Percentiles rank a stretch among this genome's conserved stretches.
phyloP scores from a whole-genome alignment of 1,140 invertebrate species.

The Zophobas morio region DNA sequence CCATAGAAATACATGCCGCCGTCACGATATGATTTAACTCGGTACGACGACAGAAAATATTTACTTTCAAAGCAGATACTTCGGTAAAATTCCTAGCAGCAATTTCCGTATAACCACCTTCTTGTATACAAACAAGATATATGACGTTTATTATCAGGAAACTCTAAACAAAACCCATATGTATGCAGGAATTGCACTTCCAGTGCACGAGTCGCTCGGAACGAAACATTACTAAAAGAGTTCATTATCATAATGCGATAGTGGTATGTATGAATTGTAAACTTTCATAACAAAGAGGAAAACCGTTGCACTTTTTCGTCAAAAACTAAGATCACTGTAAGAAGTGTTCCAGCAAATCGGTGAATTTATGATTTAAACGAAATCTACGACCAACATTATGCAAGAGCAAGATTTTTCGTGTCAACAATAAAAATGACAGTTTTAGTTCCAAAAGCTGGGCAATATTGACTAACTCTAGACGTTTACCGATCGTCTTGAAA shows the following conservation, averaged over 20 bases:
- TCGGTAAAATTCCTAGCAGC: conserved; percentile 32
- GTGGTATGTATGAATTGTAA: no score
- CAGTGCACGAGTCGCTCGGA: not conserved
- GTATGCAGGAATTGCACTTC: conserved; percentile 38
- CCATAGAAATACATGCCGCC: not conserved
- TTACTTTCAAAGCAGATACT: conserved; percentile 29
- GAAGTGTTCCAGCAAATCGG: no score
- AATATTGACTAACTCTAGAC: no score
- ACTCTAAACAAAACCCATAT: conserved; percentile 33
- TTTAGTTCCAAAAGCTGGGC: no score
- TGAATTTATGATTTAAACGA: no score
- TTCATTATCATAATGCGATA: not conserved
- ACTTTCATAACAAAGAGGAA: no score
- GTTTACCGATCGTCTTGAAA: no score
- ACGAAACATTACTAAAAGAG: not conserved
- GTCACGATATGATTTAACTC: conserved; percentile 11
- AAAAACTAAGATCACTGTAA: no score
- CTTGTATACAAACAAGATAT: conserved; percentile 32
- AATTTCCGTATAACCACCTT: conserved; percentile 37
- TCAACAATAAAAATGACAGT: no score
- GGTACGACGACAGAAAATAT: conserved; percentile 13
- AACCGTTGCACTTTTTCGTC: no score
- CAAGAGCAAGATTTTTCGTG: no score
- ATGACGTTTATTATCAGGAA: conserved; percentile 20
- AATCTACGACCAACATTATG: no score